Conservation (phyloP, 2,797 vertebrate species). For the Dallia pectoralis region DNA sequence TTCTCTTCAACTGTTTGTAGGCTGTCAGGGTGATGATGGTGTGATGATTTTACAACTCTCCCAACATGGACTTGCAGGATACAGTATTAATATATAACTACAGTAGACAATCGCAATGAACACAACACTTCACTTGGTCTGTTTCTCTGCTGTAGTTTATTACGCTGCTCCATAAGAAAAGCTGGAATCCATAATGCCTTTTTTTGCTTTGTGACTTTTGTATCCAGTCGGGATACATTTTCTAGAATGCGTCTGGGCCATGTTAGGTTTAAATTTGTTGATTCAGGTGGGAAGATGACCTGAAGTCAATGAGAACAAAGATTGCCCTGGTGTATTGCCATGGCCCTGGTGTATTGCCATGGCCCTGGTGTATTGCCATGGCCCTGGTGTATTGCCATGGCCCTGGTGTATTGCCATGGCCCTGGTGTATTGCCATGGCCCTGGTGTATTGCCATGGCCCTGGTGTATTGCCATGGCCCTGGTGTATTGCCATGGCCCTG, state of each 20-base stretch:
- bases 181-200: conserved; percentile 40
- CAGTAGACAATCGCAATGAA: conserved; percentile 6
- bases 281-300: not conserved
- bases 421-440: not conserved
- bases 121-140: conserved; percentile 32
- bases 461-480: not conserved
- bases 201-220: conserved; percentile 18
- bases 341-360: not conserved
- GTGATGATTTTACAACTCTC: conserved; percentile 9
- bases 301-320: not conserved
- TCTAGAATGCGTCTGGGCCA: not conserved
- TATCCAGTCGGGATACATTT: conserved; percentile 21
- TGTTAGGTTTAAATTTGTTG: not conserved
- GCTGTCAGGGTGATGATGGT: not conserved
- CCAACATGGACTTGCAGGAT: conserved; percentile 19
- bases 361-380: not conserved
- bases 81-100: conserved; percentile 4
- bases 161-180: conserved; percentile 13
- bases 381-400: not conserved
- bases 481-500: not conserved
- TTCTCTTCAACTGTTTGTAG: conserved; percentile 10
- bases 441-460: not conserved
- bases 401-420: not conserved
- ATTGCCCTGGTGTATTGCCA: not conserved
- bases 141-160: conserved; percentile 3